These are phyloP conservation scores for Nycteola revayana DNA, from an alignment of 2,888 invertebrate genomes.

Conservation along the genomic window DNA sequence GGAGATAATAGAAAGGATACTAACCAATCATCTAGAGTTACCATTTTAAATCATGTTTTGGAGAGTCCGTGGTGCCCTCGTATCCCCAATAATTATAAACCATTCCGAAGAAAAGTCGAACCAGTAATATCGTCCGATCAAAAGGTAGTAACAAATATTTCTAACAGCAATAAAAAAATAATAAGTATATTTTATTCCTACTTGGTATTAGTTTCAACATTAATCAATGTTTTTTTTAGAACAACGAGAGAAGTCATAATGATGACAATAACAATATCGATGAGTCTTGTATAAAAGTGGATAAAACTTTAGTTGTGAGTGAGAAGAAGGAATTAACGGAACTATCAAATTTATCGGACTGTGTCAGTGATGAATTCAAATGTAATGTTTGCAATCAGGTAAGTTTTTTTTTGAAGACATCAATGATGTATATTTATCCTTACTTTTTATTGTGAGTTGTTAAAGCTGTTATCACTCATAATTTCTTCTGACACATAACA, in stretches of 20 bases:
- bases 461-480: no score
- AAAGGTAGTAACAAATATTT: no score
- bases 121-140: constrained; percentile 5
- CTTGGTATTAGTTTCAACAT: no score
- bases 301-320: constrained; percentile 6
- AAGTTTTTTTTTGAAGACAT: no score
- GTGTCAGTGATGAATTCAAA: constrained; percentile 36
- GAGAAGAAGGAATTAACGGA: constrained; percentile 11
- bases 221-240: constrained; percentile 31
- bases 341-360: constrained; percentile 1
- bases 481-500: no score
- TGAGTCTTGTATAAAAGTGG: constrained; percentile 3
- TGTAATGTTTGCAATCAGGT: constrained; percentile 56
- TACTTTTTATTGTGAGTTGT: no score
- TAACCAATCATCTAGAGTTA: constrained; percentile 31
- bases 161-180: no score
- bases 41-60: constrained; percentile 75
- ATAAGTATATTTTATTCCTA: no score
- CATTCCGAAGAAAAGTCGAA: constrained; percentile 49
- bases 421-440: no score
- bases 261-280: constrained; percentile 51
- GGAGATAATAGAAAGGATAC: constrained; percentile 4
- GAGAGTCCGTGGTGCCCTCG: constrained; percentile 83
- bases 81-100: constrained; percentile 55
- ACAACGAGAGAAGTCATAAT: constrained; percentile 25